Evolutionary conservation across 2,888 invertebrate species (phyloP), one percentile per base, ranked within the genome.

Genomic region (Poecilobothrus nobilitatus): DNA sequence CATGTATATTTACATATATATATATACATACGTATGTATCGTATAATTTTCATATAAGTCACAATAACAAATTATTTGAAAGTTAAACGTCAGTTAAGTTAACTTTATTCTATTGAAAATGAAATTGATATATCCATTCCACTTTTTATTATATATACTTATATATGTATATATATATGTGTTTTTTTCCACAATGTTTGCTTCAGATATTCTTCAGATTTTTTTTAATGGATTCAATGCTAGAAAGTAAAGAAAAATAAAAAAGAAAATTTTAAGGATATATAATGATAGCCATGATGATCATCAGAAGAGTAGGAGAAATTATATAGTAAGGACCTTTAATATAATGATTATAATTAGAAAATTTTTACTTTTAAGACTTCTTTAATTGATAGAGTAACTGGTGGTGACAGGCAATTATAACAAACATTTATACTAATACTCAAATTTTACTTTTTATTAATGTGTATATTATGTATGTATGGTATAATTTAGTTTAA

Each of bases 351-450:
- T 15, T 12, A 53, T 53, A 53, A 53, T 53, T 53, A 53, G 18
- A 53, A 53, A 18, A 12, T 41, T 9, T 53, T 53, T 9, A 18
- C 6, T 53, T 53, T 53, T 53, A 53, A 53, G 53, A 53, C 53
- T 12, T 53, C 53, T 15, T 53, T 53, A 53, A 53, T 53, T 53
- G 53, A 53, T 53, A 6, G 53, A 53, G 15, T 53, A 53, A 53
- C 53, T 53, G 53, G 18, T 53, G 53, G 53, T 53, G 53, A 53
- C 53, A 53, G 53, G 53, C 53, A 53, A 53, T 53, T 53, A 53
- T 53, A 53, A 53, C 53, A 18, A 53, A n/a, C 53, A 53, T 18
- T 53, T 15, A 15, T 15, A 41, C 41, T 41, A 41, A 41, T 41
- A 8, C 15, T 9, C 9, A 27, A 27, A 27, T 27, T 27, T 27